These are phyloP conservation scores for Centruroides vittatus DNA, from an alignment of 1,140 invertebrate species.

Conservation along the genomic window DNA sequence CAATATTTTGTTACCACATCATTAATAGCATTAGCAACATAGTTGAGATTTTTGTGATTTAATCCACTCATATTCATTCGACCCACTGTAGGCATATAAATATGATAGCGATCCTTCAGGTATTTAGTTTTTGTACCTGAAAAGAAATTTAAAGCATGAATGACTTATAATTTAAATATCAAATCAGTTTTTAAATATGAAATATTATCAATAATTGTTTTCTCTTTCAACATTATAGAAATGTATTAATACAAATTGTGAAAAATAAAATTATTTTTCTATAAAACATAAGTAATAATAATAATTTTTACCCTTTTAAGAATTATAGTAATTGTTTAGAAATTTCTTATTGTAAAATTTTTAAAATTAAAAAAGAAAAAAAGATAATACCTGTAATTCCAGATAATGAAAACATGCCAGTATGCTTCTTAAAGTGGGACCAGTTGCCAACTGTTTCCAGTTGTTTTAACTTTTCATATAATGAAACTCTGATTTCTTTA, in stretches of 20 bases:
- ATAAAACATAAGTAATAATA: background rate
- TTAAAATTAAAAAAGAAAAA: background rate
- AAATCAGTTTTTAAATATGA: no score
- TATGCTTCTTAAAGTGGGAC: conserved; percentile 89
- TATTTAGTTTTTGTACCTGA: conserved; percentile 54
- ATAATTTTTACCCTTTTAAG: no score
- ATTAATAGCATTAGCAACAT: conserved; percentile 74
- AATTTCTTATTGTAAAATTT: no score
- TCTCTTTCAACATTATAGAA: background rate
- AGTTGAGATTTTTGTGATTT: conserved; percentile 71
- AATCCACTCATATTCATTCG: conserved; percentile 91
- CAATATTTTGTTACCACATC: conserved; percentile 45
- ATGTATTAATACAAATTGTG: background rate
- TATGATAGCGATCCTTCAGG: conserved; percentile 65
- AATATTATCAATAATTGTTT: background rate
- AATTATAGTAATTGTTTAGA: no score
- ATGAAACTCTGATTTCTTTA: conserved; percentile 61
- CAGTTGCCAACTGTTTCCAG: conserved; percentile 78
- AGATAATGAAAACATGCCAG: conserved; percentile 97
- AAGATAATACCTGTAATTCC: conserved; percentile 46
- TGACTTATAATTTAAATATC: no score
- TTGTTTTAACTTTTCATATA: conserved; percentile 57
- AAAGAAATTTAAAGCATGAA: background rate
- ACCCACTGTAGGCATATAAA: conserved; percentile 78
- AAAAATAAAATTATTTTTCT: background rate